Conservation (phyloP, 2,113 vertebrate species). For the Tragelaphus imberbis region DNA sequence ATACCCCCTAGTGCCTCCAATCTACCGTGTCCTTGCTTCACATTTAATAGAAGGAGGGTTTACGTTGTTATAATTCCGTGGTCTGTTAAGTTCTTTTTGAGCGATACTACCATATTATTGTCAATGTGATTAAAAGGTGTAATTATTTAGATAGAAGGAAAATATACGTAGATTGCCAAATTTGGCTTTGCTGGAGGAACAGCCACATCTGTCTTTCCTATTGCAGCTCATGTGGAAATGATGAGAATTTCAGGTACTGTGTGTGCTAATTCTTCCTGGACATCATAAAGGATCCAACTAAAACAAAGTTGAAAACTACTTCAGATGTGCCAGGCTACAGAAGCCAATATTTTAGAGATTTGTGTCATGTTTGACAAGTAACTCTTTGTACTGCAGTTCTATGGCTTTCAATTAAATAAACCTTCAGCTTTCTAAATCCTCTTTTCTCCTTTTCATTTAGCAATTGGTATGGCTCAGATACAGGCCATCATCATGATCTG, state of each 20-base stretch:
- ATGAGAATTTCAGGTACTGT: slow-evolving; percentile 63
- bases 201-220: slow-evolving; percentile 53
- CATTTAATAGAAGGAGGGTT: slow-evolving; percentile 40
- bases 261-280: slow-evolving; percentile 50
- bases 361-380: slow-evolving; percentile 58
- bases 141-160: slow-evolving; percentile 52
- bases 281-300: slow-evolving; percentile 55
- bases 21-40: neutral
- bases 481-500: neutral
- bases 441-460: neutral
- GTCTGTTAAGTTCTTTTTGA: slow-evolving; percentile 39
- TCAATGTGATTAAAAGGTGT: slow-evolving; percentile 38
- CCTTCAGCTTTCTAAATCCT: neutral
- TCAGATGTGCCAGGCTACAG: slow-evolving; percentile 47
- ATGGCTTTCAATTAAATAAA: slow-evolving; percentile 33
- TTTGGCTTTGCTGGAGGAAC: slow-evolving; percentile 34
- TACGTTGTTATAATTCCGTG: slow-evolving; percentile 25
- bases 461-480: neutral
- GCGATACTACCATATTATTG: slow-evolving; percentile 45
- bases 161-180: slow-evolving; percentile 8
- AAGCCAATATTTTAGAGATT: slow-evolving; percentile 58
- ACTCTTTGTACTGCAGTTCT: slow-evolving; percentile 46
- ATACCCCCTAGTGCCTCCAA: fast-evolving
- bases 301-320: slow-evolving; percentile 68
- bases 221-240: slow-evolving; percentile 53